Base-by-base conservation (phyloP, 1,140 invertebrate genomes). In the Pseudomyrmex sp. region DNA sequence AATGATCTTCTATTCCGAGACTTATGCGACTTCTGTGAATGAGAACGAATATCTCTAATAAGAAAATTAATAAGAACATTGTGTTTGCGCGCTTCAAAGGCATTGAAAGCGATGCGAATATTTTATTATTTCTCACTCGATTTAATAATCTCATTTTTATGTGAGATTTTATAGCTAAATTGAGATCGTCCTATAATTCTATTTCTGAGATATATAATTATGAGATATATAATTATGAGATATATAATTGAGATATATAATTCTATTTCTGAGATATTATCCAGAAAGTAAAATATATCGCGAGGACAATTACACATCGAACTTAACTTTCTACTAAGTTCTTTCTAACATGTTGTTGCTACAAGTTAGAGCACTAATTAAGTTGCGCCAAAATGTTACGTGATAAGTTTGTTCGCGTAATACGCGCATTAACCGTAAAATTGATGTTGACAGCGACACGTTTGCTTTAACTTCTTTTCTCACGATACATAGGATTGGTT, bases 271-370 rank as follows among this genome's bases (percentile, higher is more conserved):
- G 35, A 35, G 35, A 35, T 35, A 35, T 5, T 35, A 35, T 35
- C 35, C 35, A 7, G 35, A 5, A 5, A 5, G 0, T 35, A 35
- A 35, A 35, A 35, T 35, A 35, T 35, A 35, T 5, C 35, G 35
- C 35, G 35, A 35, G 7, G 35, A 35, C 5, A 35, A 35, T 35
- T 35, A 35, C 1, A 35, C 4, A 35, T 35, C 35, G 35, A 35
- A 35, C 35, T 35, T 35, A 8, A 72, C 66, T 80, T 80, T 80
- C 76, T 80, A 80, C 58, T 13, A 48, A 72, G 18, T 69, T 79
- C 66, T 23, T 63, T 13, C 9, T 46, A 54, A 77, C n/a, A 26
- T 76, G 66, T n/a, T 26, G 48, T 35, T 35, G 44, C 59, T 23
- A n/a, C 44, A 46, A 66, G 12, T 23, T 50, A 44, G 20, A 48